Base-by-base conservation (phyloP, 2,797 vertebrate species). In the Gymnopithys bicolor region DNA sequence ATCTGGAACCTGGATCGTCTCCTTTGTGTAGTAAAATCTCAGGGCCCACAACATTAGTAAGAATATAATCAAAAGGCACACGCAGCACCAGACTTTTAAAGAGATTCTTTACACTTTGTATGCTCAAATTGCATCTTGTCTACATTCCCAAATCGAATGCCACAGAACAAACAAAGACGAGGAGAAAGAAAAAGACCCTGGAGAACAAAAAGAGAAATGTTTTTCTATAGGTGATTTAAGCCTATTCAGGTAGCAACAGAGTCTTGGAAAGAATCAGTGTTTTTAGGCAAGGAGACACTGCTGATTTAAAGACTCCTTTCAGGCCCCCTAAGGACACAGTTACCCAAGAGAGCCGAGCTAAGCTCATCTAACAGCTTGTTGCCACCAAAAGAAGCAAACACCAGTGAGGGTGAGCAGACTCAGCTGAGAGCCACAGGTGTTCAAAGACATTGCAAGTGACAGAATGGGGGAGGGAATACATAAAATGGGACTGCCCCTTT, bases 161-260 rank as follows among this genome's bases (percentile, higher is more conserved):
- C 68, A 89, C 2, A 85, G 71, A 95, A 79, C 33, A 86, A 95
- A 79, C 33, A 86, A 81, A 75, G 49, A 74, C 45, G 43, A 87
- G 41, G n/a, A 94, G 39, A 93, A 90, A 83, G n/a, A 67, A 83
- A 88, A 32, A 88, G 62, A 85, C 10, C 19, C 84, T 33, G 25
- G 25, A 45, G 59, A 93, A 83, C 1, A 92, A 64, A 84, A 84
- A 69, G 24, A 78, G 25, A 71, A 92, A 41, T 28, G 30, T 85
- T 92, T 84, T 66, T 83, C 87, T 91, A 53, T 68, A 87, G 64
- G 49, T 89, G 58, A 49, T 91, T 95, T 92, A 94, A 94, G 58
- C 33, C 84, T 75, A 83, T 87, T 96, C 37, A 68, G 18, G 41
- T 58, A 71, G 60, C 78, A 64, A 23, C 78, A 89, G 48, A 37